A percentile compares a stretch with the other conserved stretches of the same genome.
phyloP scores from a whole-genome alignment of 2,797 vertebrate species.

The Agapornis canus region DNA sequence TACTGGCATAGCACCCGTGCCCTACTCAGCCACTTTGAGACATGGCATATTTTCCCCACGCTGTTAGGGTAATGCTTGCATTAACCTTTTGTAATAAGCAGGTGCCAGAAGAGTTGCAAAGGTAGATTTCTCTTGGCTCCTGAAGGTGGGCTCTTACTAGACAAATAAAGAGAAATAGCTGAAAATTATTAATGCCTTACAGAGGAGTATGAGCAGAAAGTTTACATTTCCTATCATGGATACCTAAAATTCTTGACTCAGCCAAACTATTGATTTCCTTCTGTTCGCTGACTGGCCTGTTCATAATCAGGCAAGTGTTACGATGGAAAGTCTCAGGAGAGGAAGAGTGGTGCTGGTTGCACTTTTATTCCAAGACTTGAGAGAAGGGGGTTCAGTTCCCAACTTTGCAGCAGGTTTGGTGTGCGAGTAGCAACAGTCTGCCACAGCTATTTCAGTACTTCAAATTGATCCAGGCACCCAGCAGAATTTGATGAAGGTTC shows the following conservation, averaged over 20 bases:
- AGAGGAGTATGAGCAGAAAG: not conserved
- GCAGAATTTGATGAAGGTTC: not conserved
- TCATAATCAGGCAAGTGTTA: not conserved
- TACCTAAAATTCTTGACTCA: not conserved
- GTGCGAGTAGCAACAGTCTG: not conserved
- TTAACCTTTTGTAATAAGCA: not conserved
- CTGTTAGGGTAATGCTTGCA: not conserved
- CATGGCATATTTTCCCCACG: not conserved
- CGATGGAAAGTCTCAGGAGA: not conserved
- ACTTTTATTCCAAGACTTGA: not conserved
- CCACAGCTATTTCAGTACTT: not conserved
- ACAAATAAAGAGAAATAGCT: not conserved
- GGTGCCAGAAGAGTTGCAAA: conserved; percentile 4
- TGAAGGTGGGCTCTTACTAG: not conserved
- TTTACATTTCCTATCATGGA: not conserved
- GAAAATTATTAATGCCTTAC: not conserved
- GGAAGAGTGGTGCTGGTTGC: not conserved
- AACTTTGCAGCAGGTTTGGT: not conserved
- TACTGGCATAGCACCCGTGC: not conserved
- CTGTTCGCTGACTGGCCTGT: not conserved
- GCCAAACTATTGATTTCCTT: not conserved
- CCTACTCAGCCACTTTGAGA: conserved; percentile 17
- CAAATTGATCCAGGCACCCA: not conserved
- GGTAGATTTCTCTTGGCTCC: not conserved
- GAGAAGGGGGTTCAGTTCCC: not conserved